Evolutionary conservation across 2,888 invertebrate genomes (phyloP), one percentile per base, ranked within the genome.

Genomic region (Drosophila limbata): DNA sequence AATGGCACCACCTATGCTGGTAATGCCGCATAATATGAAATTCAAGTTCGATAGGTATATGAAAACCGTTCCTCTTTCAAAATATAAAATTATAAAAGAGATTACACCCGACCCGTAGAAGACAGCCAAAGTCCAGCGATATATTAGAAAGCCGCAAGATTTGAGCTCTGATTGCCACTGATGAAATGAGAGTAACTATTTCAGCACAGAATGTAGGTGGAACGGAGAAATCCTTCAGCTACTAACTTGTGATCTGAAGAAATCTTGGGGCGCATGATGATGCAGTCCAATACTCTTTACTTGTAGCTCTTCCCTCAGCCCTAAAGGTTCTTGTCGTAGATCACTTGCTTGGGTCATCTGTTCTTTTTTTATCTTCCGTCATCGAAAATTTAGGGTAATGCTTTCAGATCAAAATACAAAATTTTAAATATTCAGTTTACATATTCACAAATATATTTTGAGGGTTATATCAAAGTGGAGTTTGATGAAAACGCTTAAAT

Each of bases 11-110:
- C 1, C 10, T 1, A 71, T 0, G 17, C 69, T 77, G 2, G 72
- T 72, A 2, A 68, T 0, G 15, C 56, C 40, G 11, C 72, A 66
- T 11, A 81, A 8, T 0, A 60, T 0, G 4, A 83, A 79, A 1
- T 67, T 55, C 86, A 77, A 83, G 15, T 79, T 64, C 0, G 79
- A 69, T 1, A 86, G 3, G 13, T 74, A 86, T 10, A 84, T 69
- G 8, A 83, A 63, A 52, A 57, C 56, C 4, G 17, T 28, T 1
- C 79, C 77, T 0, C 2, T 9, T 0, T 4, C 0, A 13, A 40
- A 73, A 42, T 39, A 71, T 0, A 33, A 4, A 0, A 2, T 6
- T 0, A 70, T 0, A 19, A 57, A 45, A 0, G 17, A 25, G 5
- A 56, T 0, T 2, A 57, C 19, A 1, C 63, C 72, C 0, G 17